Base-by-base conservation (phyloP, 2,888 invertebrate species). In the Anarsia innoxiella region DNA sequence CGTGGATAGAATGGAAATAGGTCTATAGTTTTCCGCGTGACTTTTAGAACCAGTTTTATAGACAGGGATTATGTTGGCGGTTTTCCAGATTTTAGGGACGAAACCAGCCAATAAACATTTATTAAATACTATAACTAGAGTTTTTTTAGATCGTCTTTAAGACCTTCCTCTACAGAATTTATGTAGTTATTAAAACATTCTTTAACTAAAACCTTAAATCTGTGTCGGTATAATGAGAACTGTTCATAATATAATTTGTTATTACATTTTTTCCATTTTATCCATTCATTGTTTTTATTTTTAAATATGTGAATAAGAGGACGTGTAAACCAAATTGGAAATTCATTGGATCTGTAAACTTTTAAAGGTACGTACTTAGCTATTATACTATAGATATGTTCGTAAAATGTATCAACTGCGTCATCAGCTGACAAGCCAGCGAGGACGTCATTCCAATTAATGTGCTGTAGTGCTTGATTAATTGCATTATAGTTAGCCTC, bases 211-310 rank as follows among this genome's bases (percentile, higher is more conserved):
- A 6, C 4, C 12, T 23, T 19, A 19, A 23, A 31, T 23, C 19
- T 31, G 10, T n/a, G 8, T 9, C 12, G 2, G 11, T 12, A 31
- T 2, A 19, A 12, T 2, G 12, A 31, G 9, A 23, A 23, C 12
- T 8, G 12, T 6, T 23, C 4, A 31, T 23, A 31, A 23, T 12
- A 11, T 2, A 12, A 31, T 2, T 12, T 23, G 23, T 12, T 23
- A 5, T 31, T n/a, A 25, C 43, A 45, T 2, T 19, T 40, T 39
- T 45, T 47, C 44, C 47, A 46, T 35, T 37, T 41, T n/a, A 38
- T 29, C 46, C 44, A 44, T 3, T 41, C 39, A 9, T 25, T 31
- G 6, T 40, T 36, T 32, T 46, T 42, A 4, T 39, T 26, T 33
- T 40, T 41, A 23, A 36, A 42, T 4, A 44, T 40, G 8, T 39